Percentiles rank a stretch among this genome's conserved stretches.
These are phyloP conservation scores for Bedellia somnulentella DNA, from an alignment of 2,888 invertebrate genomes.

Conservation along the genomic window DNA sequence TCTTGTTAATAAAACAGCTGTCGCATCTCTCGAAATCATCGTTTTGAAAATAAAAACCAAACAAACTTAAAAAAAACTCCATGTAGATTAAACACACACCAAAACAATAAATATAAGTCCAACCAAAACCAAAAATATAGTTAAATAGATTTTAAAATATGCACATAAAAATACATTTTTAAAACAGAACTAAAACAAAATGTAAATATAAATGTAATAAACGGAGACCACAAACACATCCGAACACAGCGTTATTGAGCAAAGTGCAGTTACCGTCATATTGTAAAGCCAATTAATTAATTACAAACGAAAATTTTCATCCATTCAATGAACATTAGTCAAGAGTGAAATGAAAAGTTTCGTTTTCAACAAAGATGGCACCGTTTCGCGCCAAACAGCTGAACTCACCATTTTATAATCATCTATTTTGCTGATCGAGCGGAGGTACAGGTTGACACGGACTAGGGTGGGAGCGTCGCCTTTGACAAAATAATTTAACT, in stretches of 20 bases:
- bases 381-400: constrained; percentile 7
- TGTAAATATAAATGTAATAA: constrained; percentile 15
- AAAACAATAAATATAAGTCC: no score
- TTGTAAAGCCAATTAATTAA: constrained; percentile 27
- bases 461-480: constrained; percentile 86
- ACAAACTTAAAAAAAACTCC: no score
- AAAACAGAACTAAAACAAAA: constrained; percentile 14
- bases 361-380: constrained; percentile 39
- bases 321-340: no score
- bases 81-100: no score
- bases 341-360: constrained; percentile 19
- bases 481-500: constrained; percentile 48
- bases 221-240: constrained; percentile 28
- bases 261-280: constrained; percentile 43
- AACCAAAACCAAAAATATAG: no score
- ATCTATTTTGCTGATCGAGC: constrained; percentile 98
- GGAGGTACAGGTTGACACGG: constrained; percentile 91
- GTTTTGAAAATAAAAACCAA: no score
- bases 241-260: constrained; percentile 34
- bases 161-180: no score
- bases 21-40: no score
- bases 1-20: no score
- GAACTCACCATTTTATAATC: constrained; percentile 98
- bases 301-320: constrained; percentile 33
- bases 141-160: no score